These are phyloP conservation scores for Balaeniceps rex DNA, from an alignment of 2,113 vertebrate genomes.

Conservation along the genomic window DNA sequence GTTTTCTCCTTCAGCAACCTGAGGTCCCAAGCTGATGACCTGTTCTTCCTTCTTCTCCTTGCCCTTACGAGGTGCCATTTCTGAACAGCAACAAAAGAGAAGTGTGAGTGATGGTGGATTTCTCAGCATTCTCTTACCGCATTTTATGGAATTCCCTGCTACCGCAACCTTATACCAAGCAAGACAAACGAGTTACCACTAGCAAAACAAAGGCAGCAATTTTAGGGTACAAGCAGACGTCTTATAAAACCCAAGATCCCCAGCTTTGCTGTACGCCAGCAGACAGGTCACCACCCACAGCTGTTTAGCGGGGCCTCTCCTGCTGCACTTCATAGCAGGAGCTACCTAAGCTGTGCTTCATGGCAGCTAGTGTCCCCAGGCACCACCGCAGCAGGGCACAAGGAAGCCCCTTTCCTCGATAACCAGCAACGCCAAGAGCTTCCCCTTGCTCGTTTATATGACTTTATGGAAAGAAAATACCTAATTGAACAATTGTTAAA, in stretches of 20 bases:
- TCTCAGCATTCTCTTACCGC: too few species aligned
- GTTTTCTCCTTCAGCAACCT: slow-evolving; percentile 97
- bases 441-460: neutral
- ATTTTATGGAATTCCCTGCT: neutral
- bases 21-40: slow-evolving; percentile 96
- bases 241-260: rapidly evolving
- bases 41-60: slow-evolving; percentile 99
- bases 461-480: neutral
- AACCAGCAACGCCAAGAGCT: neutral
- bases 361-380: neutral
- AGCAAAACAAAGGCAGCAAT: rapidly evolving
- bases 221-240: rapidly evolving
- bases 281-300: neutral
- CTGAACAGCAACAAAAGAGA: slow-evolving; percentile 47
- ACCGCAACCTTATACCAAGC: neutral
- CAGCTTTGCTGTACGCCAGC: neutral
- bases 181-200: rapidly evolving
- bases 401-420: neutral
- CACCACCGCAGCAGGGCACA: rapidly evolving
- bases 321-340: neutral
- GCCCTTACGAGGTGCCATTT: slow-evolving; percentile 98
- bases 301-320: rapidly evolving
- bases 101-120: rapidly evolving
- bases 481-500: neutral
- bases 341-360: neutral